Base-by-base conservation (phyloP, 2,888 invertebrate species). In the Spatulosminthurus flaviceps region DNA sequence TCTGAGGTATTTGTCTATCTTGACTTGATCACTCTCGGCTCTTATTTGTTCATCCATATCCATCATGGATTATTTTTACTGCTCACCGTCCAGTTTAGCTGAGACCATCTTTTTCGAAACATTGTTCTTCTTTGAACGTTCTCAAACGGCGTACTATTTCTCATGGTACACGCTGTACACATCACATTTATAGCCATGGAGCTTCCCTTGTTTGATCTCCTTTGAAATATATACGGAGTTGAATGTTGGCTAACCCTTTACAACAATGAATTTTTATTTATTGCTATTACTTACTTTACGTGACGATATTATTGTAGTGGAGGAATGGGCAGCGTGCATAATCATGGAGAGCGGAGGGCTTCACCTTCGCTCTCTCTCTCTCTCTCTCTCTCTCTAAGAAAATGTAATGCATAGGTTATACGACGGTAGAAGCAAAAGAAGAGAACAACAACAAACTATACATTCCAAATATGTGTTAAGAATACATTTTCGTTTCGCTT, bases 21-120 rank as follows among this genome's bases (percentile, higher is more conserved):
- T 64, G 75, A 66, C 75, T 75, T 75, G 60, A 64, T 75, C 75
- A 64, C 34, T 71, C 74, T 75, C 75, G 75, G 75, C 75, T 75
- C 64, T 67, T 60, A 75, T 75, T 75, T 75, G 75, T 75, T 75
- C 75, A 75, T 75, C 64, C 42, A 75, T 75, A 75, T 41, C 64
- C 75, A 75, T 75, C 64, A 41, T 41, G 42, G 41, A 72, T 72
- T 72, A 72, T 72, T 72, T 72, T 43, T 72, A 72, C 71, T 70
- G 22, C 21, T 22, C 69, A n/a, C 28, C 67, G 19, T 67, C 4
- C 29, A 67, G 34, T 34, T 34, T 9, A 34, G 34, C n/a, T n/a
- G n/a, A n/a, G n/a, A 61, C n/a, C 61, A 13, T 61, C 11, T 21
- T 22, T n/a, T n/a, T n/a, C n/a, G n/a, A n/a, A n/a, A n/a, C n/a